Evolutionary conservation across 2,797 vertebrate species (phyloP).

Genomic region (Netta rufina): DNA sequence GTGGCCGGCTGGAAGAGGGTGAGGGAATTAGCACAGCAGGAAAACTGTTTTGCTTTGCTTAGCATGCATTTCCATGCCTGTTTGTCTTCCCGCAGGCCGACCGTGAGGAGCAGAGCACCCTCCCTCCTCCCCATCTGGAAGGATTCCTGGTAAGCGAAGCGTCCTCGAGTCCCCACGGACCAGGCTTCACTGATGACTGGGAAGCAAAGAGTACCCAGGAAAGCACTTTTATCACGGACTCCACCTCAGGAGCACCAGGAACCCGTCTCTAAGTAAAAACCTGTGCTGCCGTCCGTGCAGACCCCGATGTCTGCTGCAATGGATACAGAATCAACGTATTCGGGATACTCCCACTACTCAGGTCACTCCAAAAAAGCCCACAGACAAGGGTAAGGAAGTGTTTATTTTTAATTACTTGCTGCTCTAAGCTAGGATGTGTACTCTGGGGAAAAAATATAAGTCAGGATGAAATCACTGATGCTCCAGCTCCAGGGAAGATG

Average conservation of each 20-base stretch:
- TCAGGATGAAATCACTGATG: not conserved
- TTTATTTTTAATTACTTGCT: not conserved
- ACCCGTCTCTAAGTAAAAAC: not conserved
- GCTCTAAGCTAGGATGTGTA: not conserved
- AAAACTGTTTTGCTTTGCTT: not conserved
- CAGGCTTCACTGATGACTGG: slow-evolving; percentile 42
- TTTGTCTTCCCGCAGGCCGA: slow-evolving; percentile 10
- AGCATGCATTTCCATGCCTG: not conserved
- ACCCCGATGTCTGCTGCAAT: slow-evolving; percentile 77
- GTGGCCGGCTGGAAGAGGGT: not conserved
- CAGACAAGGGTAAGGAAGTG: slow-evolving; percentile 87
- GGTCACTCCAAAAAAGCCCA: slow-evolving; percentile 93
- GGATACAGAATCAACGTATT: slow-evolving; percentile 98
- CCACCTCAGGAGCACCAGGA: not conserved
- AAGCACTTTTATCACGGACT: slow-evolving; percentile 58
- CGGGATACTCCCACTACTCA: slow-evolving; percentile 94
- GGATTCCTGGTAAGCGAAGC: slow-evolving; percentile 34
- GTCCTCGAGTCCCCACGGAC: not conserved
- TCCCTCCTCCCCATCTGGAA: not conserved
- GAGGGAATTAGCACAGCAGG: not conserved
- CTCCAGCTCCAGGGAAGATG: not conserved
- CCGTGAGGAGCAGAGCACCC: slow-evolving; percentile 18
- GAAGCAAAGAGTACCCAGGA: not conserved
- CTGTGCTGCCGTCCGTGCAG: not conserved
- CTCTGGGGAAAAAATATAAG: not conserved